Evolutionary conservation across 2,888 invertebrate genomes (phyloP), one percentile per base, ranked within the genome.

Genomic region (Euplagia quadripunctaria): DNA sequence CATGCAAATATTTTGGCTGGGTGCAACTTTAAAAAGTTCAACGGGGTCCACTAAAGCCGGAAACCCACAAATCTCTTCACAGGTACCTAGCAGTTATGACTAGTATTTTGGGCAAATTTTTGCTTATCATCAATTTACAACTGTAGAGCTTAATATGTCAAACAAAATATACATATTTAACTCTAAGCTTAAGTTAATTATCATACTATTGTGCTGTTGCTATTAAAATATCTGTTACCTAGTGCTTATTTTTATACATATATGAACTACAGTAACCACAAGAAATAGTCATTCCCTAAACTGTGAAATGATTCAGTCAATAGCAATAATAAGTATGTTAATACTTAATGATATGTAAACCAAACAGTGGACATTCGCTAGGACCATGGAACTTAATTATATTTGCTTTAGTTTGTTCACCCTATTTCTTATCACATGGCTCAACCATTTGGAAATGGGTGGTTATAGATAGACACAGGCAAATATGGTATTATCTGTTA

Each of bases 191-290:
- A 58, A 61, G 2, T 31, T 31, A 14, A 61, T 20, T 43, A 20
- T 43, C 68, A 68, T 68, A 68, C 55, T 43, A 68, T 55, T 68
- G 68, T 68, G 58, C 68, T 68, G 68, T 55, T 4, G 14, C 6
- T 49, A 66, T 31, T 46, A 16, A 5, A 14, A 49, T 49, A 49
- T 1, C 16, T 31, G 51, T 12, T 46, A 46, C 17, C 3, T 17
- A 43, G 8, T 20, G 58, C 55, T 20, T 58, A 31, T 31, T 1
- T 31, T 1, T n/a, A 4, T 43, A 43, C 9, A 43, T 8, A 43
- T 8, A 43, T 43, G 6, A 43, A 49, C 9, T 12, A 49, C 9
- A 49, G 9, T 11, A 49, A 49, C 12, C 9, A 12, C 51, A 51
- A 14, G 4, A 51, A 51, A 51, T 14, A 51, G 14, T 14, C 12